Base-by-base conservation (phyloP, 2,888 invertebrate species). In the Cephus runcator region DNA sequence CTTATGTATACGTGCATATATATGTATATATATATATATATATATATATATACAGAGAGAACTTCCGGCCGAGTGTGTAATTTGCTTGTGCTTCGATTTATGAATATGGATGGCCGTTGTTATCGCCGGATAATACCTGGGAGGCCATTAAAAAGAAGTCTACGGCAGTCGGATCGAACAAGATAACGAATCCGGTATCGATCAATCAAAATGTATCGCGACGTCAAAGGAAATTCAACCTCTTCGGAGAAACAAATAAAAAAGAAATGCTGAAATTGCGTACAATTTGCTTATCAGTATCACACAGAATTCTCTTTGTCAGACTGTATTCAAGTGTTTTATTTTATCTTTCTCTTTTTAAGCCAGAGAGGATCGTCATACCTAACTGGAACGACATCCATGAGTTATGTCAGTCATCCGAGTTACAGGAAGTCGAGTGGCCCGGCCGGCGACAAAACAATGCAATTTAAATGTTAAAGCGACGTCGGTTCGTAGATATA, bases 401-500 rank as follows among this genome's bases (percentile, higher is more conserved):
- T 81, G 81, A 83, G 80, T 82, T 82, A 82, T 79, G 79, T 71
- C 76, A 30, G 36, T 33, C 79, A 78, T 82, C 80, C 77, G 77
- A 78, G 76, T 75, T 74, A 75, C 79, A 79, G 79, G 81, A 78
- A 69, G 80, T 79, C 82, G 83, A 85, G 82, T 79, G 83, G 81
- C 84, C 81, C 77, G 83, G 83, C 84, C 84, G 83, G 83, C 84
- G 87, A 85, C 87, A 85, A 86, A 87, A 87, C 88, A 87, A 87
- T 88, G 87, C 86, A 88, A 87, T 87, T 88, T 88, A 87, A 88
- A 88, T 88, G 87, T 87, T 87, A 87, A 87, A 56, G 23, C 40
- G 40, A 56, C 40, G 23, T 56, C 40, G 23, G 40, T 56, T 6
- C 40, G 40, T 23, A 56, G 40, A 23, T 56, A 23, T 56, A 56